A percentile compares a stretch with the other conserved stretches of the same genome.
Evolutionary conservation across 2,113 vertebrate genomes (phyloP).

Genomic region (Rhinichthys klamathensis): DNA sequence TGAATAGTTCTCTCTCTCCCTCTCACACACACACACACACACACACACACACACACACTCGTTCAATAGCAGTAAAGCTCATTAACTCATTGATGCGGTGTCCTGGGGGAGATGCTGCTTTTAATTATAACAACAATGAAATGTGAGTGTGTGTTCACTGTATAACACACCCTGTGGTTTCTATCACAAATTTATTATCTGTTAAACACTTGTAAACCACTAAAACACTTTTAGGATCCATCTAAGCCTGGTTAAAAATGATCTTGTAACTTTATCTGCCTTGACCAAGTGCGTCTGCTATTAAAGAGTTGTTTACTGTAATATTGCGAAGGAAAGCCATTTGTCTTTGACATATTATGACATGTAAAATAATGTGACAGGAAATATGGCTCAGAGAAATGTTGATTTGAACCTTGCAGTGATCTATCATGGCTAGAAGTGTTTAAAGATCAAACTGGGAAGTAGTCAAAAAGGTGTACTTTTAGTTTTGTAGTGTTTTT

Average conservation of each 20-base stretch:
- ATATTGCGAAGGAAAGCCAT: background rate
- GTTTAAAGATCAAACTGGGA: background rate
- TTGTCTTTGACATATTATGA: conserved; percentile 21
- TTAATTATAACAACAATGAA: conserved; percentile 32
- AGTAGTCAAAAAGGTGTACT: background rate
- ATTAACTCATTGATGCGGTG: conserved; percentile 24
- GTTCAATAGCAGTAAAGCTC: conserved; percentile 1
- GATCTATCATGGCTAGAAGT: background rate
- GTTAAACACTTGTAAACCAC: conserved; percentile 1
- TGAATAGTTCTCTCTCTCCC: background rate
- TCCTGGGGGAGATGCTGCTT: conserved; percentile 29
- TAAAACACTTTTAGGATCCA: conserved; percentile 4
- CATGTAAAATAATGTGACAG: background rate
- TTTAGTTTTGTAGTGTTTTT: background rate
- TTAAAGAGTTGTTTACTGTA: background rate
- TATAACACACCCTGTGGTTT: conserved; percentile 22
- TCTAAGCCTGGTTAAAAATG: background rate
- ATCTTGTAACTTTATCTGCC: background rate
- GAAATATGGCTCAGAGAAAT: background rate
- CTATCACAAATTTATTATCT: conserved; percentile 17
- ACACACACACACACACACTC: background rate
- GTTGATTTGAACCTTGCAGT: background rate
- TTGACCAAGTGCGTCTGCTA: background rate
- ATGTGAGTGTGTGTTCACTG: conserved; percentile 11
- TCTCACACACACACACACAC: background rate